These are phyloP conservation scores for Pimephales promelas DNA, from an alignment of 2,113 vertebrate species.

Conservation along the genomic window DNA sequence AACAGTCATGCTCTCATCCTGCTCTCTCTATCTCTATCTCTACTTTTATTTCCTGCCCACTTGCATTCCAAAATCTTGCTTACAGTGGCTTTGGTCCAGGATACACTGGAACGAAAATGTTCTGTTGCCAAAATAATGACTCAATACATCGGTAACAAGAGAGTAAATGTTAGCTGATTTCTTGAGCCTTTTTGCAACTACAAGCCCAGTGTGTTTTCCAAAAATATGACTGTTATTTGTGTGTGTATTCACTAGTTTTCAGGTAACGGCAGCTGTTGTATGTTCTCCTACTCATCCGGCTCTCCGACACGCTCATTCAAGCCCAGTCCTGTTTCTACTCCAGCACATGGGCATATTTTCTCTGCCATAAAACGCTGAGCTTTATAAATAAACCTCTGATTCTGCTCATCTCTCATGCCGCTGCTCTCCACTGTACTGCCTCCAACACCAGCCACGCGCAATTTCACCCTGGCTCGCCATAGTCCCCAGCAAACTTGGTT, in stretches of 20 bases:
- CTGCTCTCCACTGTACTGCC: constrained; percentile 23
- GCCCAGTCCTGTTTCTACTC: constrained; percentile 29
- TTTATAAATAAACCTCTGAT: constrained; percentile 51
- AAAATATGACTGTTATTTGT: constrained; percentile 1
- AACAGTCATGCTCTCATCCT: constrained; percentile 18
- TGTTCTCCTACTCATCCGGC: neutral
- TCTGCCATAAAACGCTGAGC: constrained; percentile 11
- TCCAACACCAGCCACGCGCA: constrained; percentile 24
- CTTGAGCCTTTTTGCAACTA: neutral
- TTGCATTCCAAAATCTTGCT: constrained; percentile 34
- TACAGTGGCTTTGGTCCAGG: constrained; percentile 19
- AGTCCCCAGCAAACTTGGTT: neutral
- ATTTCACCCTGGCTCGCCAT: constrained; percentile 38
- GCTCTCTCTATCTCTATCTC: constrained; percentile 40
- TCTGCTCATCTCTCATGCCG: constrained; percentile 31
- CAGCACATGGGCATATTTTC: constrained; percentile 9
- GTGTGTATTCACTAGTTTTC: neutral
- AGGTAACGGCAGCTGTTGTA: neutral
- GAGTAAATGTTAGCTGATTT: neutral
- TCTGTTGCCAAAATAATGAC: constrained; percentile 23
- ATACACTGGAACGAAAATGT: constrained; percentile 13
- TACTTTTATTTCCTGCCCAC: constrained; percentile 31
- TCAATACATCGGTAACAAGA: neutral
- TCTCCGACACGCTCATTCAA: neutral
- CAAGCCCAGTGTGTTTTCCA: neutral